Evolutionary conservation across 2,888 invertebrate species (phyloP).

Genomic region (Ctena decussata): DNA sequence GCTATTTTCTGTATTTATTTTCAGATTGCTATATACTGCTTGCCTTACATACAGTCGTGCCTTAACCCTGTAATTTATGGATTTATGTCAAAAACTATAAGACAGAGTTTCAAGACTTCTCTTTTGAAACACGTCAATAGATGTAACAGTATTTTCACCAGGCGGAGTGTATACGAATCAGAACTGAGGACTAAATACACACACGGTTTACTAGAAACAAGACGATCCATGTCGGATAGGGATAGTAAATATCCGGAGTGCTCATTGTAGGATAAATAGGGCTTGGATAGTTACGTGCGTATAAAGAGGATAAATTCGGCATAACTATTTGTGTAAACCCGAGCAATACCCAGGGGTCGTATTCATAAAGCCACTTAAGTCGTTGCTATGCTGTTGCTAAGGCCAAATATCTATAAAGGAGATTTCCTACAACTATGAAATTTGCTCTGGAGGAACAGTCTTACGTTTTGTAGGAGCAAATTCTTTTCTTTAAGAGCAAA

Average conservation of each 20-base stretch:
- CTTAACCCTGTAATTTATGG: conserved; percentile 81
- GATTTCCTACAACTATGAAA: too few relatives aligned
- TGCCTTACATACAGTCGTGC: conserved; percentile 81
- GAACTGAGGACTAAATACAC: not conserved
- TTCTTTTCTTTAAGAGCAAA: too few relatives aligned
- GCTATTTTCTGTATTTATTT: conserved; percentile 37
- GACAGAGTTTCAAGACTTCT: conserved; percentile 60
- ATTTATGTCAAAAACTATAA: conserved; percentile 79
- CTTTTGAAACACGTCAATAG: conserved; percentile 36
- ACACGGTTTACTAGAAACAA: not conserved
- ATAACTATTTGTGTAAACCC: too few relatives aligned
- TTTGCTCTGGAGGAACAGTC: too few relatives aligned
- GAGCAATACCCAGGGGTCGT: too few relatives aligned
- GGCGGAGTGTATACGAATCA: not conserved
- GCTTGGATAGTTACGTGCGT: too few relatives aligned
- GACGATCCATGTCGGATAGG: not conserved
- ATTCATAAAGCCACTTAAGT: too few relatives aligned
- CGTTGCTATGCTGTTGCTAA: too few relatives aligned
- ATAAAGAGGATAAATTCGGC: too few relatives aligned
- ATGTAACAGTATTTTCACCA: not conserved
- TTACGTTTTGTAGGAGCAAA: too few relatives aligned
- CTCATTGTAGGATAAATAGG: too few relatives aligned
- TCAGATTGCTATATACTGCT: conserved; percentile 75
- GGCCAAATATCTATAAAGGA: too few relatives aligned
- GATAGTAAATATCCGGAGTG: not conserved